These are phyloP conservation scores for Silurus aristotelis DNA, from an alignment of 2,797 vertebrate genomes.

Conservation along the genomic window DNA sequence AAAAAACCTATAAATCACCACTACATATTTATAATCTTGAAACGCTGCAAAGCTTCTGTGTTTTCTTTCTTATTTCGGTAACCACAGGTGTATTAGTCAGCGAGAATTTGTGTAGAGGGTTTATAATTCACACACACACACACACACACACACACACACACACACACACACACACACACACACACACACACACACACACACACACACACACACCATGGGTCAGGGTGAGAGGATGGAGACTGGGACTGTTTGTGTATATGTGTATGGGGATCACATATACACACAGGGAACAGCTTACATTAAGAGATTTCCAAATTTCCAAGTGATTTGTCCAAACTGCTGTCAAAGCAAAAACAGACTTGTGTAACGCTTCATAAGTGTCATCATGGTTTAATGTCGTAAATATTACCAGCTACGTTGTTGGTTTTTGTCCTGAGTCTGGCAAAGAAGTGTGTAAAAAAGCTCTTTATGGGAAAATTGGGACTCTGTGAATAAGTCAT, in stretches of 20 bases:
- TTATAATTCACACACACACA: not conserved
- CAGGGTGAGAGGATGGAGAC: conserved; percentile 4
- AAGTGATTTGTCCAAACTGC: conserved; percentile 20
- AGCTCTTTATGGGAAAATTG: not conserved
- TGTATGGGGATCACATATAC: too few species aligned
- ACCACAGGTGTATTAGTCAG: not conserved
- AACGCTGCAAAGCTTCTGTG: not conserved
- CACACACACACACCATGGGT: conserved; percentile 1
- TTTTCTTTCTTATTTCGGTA: not conserved
- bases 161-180: not conserved
- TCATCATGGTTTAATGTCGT: conserved; percentile 1
- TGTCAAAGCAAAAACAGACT: conserved; percentile 40
- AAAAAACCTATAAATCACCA: too few species aligned
- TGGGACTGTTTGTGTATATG: not conserved
- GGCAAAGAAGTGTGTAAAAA: not conserved
- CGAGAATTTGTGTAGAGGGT: not conserved
- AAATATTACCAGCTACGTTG: not conserved
- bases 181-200: conserved; percentile 4
- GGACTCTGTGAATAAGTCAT: not conserved
- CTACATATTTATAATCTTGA: not conserved
- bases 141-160: conserved; percentile 1
- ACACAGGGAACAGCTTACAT: conserved; percentile 17
- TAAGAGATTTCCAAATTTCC: not conserved
- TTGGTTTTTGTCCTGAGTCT: not conserved
- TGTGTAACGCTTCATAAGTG: conserved; percentile 23